Evolutionary conservation across 2,888 invertebrate species (phyloP).

Genomic region (Ariolimax columbianus): DNA sequence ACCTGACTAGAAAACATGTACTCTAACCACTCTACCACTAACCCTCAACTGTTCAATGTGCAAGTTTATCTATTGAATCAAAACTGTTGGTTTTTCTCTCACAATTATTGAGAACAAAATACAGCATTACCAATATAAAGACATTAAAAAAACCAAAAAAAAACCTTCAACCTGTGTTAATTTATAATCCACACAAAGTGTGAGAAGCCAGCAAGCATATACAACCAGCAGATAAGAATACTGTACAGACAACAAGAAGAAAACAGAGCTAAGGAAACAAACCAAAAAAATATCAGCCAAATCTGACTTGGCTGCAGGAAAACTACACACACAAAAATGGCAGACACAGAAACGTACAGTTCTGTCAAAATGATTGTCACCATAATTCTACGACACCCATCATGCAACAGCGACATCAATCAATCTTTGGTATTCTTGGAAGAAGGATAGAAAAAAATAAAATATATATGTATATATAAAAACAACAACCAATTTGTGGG

Average conservation of each 20-base stretch:
- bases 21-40: too few relatives aligned
- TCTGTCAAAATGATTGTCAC: constrained; percentile 19
- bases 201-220: background rate
- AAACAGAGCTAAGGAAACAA: background rate
- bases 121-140: background rate
- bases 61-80: too few relatives aligned
- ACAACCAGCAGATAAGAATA: background rate
- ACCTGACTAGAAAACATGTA: too few relatives aligned
- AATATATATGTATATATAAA: background rate
- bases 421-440: background rate
- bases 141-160: background rate
- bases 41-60: too few relatives aligned
- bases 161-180: background rate
- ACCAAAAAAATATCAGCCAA: background rate
- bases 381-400: background rate
- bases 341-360: background rate
- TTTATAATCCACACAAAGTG: background rate
- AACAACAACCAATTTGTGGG: too few relatives aligned
- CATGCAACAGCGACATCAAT: background rate
- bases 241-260: constrained; percentile 16
- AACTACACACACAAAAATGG: background rate
- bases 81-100: background rate
- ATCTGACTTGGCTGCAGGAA: background rate
- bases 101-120: background rate
- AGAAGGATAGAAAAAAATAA: background rate